Percentiles rank a stretch among this genome's conserved stretches.
Conservation (phyloP, 2,888 invertebrate genomes). For the Lordiphosa andalusiaca region DNA sequence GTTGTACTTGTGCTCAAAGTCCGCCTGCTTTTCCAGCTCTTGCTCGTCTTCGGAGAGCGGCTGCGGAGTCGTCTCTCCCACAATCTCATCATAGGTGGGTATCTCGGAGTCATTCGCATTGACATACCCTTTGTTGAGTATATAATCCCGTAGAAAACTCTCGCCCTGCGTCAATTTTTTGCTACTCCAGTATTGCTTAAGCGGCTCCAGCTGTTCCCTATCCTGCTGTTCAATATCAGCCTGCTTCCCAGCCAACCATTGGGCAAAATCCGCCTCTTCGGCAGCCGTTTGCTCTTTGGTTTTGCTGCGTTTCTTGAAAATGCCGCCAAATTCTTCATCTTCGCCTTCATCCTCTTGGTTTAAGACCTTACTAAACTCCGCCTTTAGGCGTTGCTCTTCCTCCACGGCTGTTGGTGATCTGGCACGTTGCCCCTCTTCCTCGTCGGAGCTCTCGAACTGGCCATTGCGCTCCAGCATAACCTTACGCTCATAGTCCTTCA, state of each 20-base stretch:
- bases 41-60: slow-evolving; percentile 88
- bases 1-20: slow-evolving; percentile 97
- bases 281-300: slow-evolving; percentile 81
- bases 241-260: slow-evolving; percentile 90
- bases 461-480: slow-evolving; percentile 87
- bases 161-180: slow-evolving; percentile 91
- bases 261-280: slow-evolving; percentile 84
- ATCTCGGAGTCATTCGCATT: slow-evolving; percentile 82
- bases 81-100: slow-evolving; percentile 85
- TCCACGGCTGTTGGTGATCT: slow-evolving; percentile 83
- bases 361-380: slow-evolving; percentile 83
- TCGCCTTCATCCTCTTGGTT: slow-evolving; percentile 80
- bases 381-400: slow-evolving; percentile 85
- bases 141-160: slow-evolving; percentile 94
- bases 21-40: slow-evolving; percentile 89
- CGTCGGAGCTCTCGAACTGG: slow-evolving; percentile 79
- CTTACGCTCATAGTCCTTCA: slow-evolving; percentile 90
- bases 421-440: slow-evolving; percentile 57
- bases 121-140: slow-evolving; percentile 89
- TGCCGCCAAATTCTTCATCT: slow-evolving; percentile 82
- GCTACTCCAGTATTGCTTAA: slow-evolving; percentile 92
- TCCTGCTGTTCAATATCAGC: slow-evolving; percentile 84
- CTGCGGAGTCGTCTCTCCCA: slow-evolving; percentile 82
- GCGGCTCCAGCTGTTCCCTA: slow-evolving; percentile 85
- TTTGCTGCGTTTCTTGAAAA: slow-evolving; percentile 83